These are phyloP conservation scores for Fulmarus glacialis DNA, from an alignment of 2,113 vertebrate genomes.

Conservation along the genomic window DNA sequence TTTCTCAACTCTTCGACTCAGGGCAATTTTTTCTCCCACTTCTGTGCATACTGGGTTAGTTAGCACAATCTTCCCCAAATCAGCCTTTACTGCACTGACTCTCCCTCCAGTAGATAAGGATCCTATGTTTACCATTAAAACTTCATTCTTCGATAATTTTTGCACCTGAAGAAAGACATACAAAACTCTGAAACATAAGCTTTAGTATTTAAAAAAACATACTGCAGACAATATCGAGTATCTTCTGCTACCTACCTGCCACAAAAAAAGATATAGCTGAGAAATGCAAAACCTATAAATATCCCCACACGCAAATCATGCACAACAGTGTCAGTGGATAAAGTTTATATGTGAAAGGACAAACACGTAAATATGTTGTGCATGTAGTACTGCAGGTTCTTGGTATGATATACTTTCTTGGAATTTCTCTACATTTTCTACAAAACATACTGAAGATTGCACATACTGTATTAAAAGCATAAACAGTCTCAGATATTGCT, in stretches of 20 bases:
- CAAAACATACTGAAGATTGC: background rate
- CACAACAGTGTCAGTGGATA: background rate
- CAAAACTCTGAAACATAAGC: background rate
- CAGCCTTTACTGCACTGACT: conserved; percentile 96
- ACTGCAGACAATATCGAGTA: background rate
- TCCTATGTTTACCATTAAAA: conserved; percentile 99
- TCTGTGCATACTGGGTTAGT: conserved; percentile 99
- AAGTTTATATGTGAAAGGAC: background rate
- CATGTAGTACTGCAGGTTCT: background rate
- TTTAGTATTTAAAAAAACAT: background rate
- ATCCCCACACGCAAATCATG: background rate
- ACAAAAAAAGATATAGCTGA: background rate
- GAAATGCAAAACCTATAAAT: background rate
- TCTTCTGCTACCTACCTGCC: background rate
- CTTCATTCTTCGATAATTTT: conserved; percentile 97
- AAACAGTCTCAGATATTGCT: background rate
- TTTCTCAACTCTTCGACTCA: conserved; percentile 97
- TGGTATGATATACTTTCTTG: background rate
- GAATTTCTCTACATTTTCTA: background rate
- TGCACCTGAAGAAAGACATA: conserved; percentile 84
- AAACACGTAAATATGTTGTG: background rate
- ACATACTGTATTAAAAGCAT: background rate
- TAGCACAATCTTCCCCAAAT: conserved; percentile 96
- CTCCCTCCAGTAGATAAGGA: conserved; percentile 95
- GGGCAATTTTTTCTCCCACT: conserved; percentile 98